Base-by-base conservation (phyloP, 2,888 invertebrate species). In the Ischnus inquisitorius region DNA sequence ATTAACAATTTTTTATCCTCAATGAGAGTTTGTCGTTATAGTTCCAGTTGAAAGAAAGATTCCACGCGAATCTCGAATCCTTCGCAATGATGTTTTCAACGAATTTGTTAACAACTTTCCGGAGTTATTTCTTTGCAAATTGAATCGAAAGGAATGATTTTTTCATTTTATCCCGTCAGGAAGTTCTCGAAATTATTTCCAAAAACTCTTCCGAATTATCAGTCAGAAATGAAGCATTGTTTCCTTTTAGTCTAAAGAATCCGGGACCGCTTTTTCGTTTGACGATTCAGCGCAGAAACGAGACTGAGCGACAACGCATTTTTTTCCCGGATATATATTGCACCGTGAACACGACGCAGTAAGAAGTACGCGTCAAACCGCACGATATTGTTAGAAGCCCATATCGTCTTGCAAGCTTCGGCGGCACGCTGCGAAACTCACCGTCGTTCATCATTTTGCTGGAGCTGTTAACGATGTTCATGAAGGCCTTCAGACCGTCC, bases 391-490 rank as follows among this genome's bases (percentile, higher is more conserved):
- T 34, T n/a, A n/a, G 46, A 3, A 46, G 46, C 3, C 46, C 14
- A 46, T 12, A 46, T 46, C 46, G 46, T 46, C 12, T 46, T 46
- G 12, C 46, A 46, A n/a, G 14, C n/a, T n/a, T n/a, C 14, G n/a
- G 5, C n/a, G 1, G 14, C 10, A 28, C 6, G 12, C 2, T 51
- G 3, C 8, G 4, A 62, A n/a, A 88, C 91, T 79, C 83, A 93
- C 93, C 93, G 85, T 93, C 92, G 85, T 91, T 88, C 48, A 92
- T 85, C 19, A 90, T 89, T 85, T 91, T 93, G 51, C 92, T 90
- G 25, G 92, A 93, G 76, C 93, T 93, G 79, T 93, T 93, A 74
- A 93, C 92, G 77, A 93, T 90, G 68, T 91, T 92, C 87, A 92
- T 91, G 81, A 92, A 93, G 51, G 91, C 92, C 67, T 90, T 91